phyloP scores from a whole-genome alignment of 2,888 invertebrate genomes.

The Trachelus troglodyta region DNA sequence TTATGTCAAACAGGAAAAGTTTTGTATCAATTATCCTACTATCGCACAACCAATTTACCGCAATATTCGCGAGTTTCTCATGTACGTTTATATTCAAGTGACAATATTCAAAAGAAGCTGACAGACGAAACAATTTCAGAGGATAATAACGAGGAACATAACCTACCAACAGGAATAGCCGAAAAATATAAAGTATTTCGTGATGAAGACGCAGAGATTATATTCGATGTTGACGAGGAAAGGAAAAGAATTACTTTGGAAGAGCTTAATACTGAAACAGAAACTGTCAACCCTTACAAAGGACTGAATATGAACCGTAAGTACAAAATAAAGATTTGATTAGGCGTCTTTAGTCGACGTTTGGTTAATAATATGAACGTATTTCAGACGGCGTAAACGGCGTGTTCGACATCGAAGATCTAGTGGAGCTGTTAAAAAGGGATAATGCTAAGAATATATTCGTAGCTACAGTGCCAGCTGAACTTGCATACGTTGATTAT shows the following conservation, averaged over 20 bases:
- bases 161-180: slow-evolving; percentile 65
- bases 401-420: slow-evolving; percentile 89
- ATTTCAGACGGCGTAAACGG: slow-evolving; percentile 82
- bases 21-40: slow-evolving; percentile 16
- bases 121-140: slow-evolving; percentile 21
- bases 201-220: slow-evolving; percentile 76
- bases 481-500: slow-evolving; percentile 85
- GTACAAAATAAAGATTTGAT: slow-evolving; percentile 41
- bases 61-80: slow-evolving; percentile 34
- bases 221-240: slow-evolving; percentile 82
- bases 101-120: slow-evolving; percentile 18
- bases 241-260: slow-evolving; percentile 53
- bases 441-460: slow-evolving; percentile 86
- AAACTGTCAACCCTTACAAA: slow-evolving; percentile 72
- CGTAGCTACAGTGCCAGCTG: slow-evolving; percentile 80
- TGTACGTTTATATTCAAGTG: slow-evolving; percentile 29
- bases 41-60: slow-evolving; percentile 28
- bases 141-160: slow-evolving; percentile 26
- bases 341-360: slow-evolving; percentile 1
- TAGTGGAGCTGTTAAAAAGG: slow-evolving; percentile 79
- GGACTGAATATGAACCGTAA: slow-evolving; percentile 74
- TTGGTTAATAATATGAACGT: neutral
- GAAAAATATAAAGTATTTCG: slow-evolving; percentile 78
- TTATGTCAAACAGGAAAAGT: slow-evolving; percentile 34
- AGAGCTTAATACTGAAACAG: slow-evolving; percentile 55